Percentiles rank a stretch among this genome's conserved stretches.
Conservation (phyloP, 2,888 invertebrate species). For the Netelia virgata region DNA sequence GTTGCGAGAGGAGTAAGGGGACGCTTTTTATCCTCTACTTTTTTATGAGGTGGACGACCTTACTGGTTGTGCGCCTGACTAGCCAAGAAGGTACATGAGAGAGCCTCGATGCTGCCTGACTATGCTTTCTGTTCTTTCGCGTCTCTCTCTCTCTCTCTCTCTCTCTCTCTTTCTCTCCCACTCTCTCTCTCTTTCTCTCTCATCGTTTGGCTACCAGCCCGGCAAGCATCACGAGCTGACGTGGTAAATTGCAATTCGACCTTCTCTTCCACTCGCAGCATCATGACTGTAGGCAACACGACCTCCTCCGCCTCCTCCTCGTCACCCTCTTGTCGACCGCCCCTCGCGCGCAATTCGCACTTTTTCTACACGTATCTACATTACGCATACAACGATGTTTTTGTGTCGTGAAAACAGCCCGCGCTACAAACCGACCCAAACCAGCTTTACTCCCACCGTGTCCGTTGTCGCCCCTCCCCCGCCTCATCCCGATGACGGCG, state of each 20-base stretch:
- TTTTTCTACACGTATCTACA: conserved; percentile 56
- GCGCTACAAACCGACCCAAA: conserved; percentile 19
- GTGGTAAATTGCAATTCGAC: conserved; percentile 75
- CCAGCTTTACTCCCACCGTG: background rate
- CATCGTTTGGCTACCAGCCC: conserved; percentile 47
- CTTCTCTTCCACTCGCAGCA: conserved; percentile 50
- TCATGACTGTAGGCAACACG: conserved; percentile 15
- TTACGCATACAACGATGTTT: conserved; percentile 68
- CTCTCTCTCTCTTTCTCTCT: conserved; percentile 52
- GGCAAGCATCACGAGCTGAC: conserved; percentile 73
- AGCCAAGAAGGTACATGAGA: conserved; percentile 10
- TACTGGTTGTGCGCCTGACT: conserved; percentile 56
- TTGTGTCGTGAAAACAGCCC: background rate
- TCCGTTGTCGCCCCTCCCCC: no score
- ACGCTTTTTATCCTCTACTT: conserved; percentile 59
- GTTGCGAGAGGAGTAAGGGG: conserved; percentile 9
- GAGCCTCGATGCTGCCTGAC: conserved; percentile 33
- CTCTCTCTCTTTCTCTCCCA: conserved; percentile 8
- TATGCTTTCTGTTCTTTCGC: conserved; percentile 18
- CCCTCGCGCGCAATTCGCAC: conserved; percentile 37
- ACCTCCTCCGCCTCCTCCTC: conserved; percentile 39
- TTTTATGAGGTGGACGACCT: conserved; percentile 58
- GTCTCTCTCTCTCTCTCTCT: conserved; percentile 36
- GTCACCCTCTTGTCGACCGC: conserved; percentile 10
- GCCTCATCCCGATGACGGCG: conserved; percentile 24